These are phyloP conservation scores for Tachina grossa DNA, from an alignment of 2,888 invertebrate species.

Conservation along the genomic window DNA sequence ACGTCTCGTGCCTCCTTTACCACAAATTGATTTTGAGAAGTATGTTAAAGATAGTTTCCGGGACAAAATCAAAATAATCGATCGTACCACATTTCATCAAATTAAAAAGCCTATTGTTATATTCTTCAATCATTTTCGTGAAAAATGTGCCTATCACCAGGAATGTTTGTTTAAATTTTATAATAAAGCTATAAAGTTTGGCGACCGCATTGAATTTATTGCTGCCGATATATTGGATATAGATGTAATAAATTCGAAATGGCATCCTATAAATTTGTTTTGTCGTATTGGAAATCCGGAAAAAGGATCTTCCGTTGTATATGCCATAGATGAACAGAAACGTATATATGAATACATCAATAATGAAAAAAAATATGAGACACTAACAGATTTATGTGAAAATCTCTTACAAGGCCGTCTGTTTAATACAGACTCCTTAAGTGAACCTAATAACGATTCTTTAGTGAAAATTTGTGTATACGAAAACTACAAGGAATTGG, in stretches of 20 bases:
- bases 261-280: conserved; percentile 41
- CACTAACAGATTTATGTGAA: conserved; percentile 66
- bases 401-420: conserved; percentile 63
- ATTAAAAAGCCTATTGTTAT: conserved; percentile 39
- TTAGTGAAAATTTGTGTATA: conserved; percentile 67
- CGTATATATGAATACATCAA: conserved; percentile 33
- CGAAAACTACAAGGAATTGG: conserved; percentile 69
- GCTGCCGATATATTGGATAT: conserved; percentile 61
- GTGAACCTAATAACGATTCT: not conserved
- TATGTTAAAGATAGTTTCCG: conserved; percentile 43
- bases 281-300: conserved; percentile 43
- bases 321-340: conserved; percentile 53
- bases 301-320: conserved; percentile 7
- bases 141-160: conserved; percentile 60
- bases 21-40: conserved; percentile 38
- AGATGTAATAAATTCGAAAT: conserved; percentile 49
- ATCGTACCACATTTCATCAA: conserved; percentile 39
- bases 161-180: conserved; percentile 51
- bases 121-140: conserved; percentile 60
- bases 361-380: conserved; percentile 25
- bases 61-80: conserved; percentile 39
- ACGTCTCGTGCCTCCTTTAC: conserved; percentile 11
- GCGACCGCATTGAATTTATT: conserved; percentile 54
- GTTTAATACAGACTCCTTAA: conserved; percentile 37
- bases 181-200: conserved; percentile 53